Percentiles rank a stretch among this genome's conserved stretches.
phyloP scores from a whole-genome alignment of 2,888 invertebrate genomes.

The Morpho deidamia region DNA sequence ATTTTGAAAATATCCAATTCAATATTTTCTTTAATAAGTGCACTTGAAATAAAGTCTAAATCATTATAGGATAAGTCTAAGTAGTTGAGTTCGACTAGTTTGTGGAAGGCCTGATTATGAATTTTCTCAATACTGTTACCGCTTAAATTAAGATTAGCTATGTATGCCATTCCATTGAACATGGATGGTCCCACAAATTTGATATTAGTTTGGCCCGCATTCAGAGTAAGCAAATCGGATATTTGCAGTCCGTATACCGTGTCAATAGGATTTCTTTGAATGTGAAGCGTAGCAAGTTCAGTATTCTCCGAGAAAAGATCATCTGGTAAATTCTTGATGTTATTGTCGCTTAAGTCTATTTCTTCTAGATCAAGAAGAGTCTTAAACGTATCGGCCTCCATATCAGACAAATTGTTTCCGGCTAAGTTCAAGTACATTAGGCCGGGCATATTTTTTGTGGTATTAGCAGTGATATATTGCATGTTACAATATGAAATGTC shows the following conservation, averaged over 20 bases:
- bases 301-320: conserved; percentile 82
- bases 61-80: conserved; percentile 87
- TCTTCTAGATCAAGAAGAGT: conserved; percentile 82
- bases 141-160: conserved; percentile 83
- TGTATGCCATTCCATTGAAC: conserved; percentile 79
- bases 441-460: conserved; percentile 81
- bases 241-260: conserved; percentile 80
- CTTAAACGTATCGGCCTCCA: conserved; percentile 80
- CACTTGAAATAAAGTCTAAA: conserved; percentile 81
- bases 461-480: conserved; percentile 79
- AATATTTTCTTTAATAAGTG: conserved; percentile 83
- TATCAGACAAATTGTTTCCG: conserved; percentile 81
- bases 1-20: conserved; percentile 84
- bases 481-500: conserved; percentile 85
- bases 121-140: conserved; percentile 84
- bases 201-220: conserved; percentile 84
- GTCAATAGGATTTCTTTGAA: conserved; percentile 83
- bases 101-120: conserved; percentile 82
- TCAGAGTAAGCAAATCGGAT: conserved; percentile 81
- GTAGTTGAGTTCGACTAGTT: conserved; percentile 81
- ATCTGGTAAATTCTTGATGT: conserved; percentile 79
- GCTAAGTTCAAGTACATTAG: conserved; percentile 83
- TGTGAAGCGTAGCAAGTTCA: conserved; percentile 82
- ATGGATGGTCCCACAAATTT: conserved; percentile 81
- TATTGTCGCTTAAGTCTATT: conserved; percentile 84